These are phyloP conservation scores for Leptopterna dolabrata DNA, from an alignment of 2,888 invertebrate genomes.

Conservation along the genomic window DNA sequence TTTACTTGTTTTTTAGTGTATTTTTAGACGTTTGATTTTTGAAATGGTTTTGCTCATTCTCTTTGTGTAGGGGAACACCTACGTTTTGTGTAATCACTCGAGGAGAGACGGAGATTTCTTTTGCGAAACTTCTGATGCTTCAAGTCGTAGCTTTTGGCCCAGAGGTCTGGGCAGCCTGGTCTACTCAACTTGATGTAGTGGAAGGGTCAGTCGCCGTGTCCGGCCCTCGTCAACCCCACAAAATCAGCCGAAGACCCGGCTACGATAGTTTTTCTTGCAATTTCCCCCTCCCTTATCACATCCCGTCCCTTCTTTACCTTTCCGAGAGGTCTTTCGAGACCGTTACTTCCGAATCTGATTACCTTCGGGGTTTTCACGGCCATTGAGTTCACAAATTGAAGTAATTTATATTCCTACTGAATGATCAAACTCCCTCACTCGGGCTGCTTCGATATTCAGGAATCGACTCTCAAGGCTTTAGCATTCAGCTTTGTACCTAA, in stretches of 20 bases:
- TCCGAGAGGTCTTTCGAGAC: not conserved
- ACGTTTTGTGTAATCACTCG: too few species aligned
- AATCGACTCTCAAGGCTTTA: not conserved
- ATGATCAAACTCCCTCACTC: constrained; percentile 5
- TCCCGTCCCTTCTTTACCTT: not conserved
- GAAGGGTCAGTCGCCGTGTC: not conserved
- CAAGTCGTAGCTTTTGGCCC: not conserved
- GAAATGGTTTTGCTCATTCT: too few species aligned
- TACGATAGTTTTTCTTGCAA: not conserved
- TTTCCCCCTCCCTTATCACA: not conserved
- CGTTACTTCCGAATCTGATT: not conserved
- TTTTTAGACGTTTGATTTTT: too few species aligned
- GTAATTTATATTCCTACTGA: constrained; percentile 28
- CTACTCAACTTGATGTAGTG: not conserved
- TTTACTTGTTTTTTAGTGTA: too few species aligned
- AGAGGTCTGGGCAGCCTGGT: not conserved
- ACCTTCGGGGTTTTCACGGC: constrained; percentile 13
- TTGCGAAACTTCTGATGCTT: not conserved
- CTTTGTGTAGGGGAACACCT: too few species aligned
- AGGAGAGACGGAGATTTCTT: not conserved
- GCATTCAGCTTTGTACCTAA: too few species aligned
- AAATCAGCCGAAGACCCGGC: not conserved
- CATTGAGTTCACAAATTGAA: not conserved
- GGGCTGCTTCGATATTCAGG: not conserved
- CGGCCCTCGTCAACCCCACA: not conserved